These are phyloP conservation scores for Tachysurus fulvidraco DNA, from an alignment of 2,113 vertebrate genomes.

Conservation along the genomic window DNA sequence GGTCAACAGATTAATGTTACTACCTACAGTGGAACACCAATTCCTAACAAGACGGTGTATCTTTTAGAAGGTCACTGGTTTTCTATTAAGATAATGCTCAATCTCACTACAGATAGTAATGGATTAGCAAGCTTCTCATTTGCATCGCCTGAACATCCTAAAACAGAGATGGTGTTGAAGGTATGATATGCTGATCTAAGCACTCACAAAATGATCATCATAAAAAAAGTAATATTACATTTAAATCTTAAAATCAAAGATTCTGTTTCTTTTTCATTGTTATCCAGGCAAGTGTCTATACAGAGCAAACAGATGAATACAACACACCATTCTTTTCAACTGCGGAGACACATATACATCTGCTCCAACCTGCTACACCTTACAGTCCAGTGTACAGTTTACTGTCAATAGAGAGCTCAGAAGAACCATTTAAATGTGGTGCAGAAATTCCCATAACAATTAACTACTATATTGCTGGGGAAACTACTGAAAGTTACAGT, in stretches of 20 bases:
- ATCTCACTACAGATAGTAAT: conserved; percentile 65
- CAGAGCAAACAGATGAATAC: background rate
- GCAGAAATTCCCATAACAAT: conserved; percentile 51
- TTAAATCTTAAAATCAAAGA: background rate
- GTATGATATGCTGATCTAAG: conserved; percentile 52
- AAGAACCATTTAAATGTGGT: conserved; percentile 56
- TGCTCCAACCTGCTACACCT: conserved; percentile 30
- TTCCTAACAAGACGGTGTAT: conserved; percentile 54
- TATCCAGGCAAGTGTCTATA: conserved; percentile 46
- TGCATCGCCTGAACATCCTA: conserved; percentile 2
- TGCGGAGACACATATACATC: accelerated
- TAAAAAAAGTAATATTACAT: background rate
- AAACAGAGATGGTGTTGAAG: background rate
- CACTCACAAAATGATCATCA: background rate
- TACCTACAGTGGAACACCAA: conserved; percentile 51
- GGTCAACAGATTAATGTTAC: conserved; percentile 61
- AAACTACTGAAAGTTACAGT: conserved; percentile 44
- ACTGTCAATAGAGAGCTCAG: conserved; percentile 55
- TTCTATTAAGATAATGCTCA: conserved; percentile 27
- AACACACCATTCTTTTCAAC: conserved; percentile 16
- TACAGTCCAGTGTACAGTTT: conserved; percentile 53
- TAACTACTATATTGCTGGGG: conserved; percentile 61
- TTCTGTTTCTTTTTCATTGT: background rate
- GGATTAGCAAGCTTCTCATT: conserved; percentile 64
- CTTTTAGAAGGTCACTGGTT: conserved; percentile 50